A percentile compares a stretch with the other conserved stretches of the same genome.
These are phyloP conservation scores for Clytia hemisphaerica DNA, from an alignment of 30 jellyfish, hydroid and myxozoan genomes.

Conservation along the genomic window DNA sequence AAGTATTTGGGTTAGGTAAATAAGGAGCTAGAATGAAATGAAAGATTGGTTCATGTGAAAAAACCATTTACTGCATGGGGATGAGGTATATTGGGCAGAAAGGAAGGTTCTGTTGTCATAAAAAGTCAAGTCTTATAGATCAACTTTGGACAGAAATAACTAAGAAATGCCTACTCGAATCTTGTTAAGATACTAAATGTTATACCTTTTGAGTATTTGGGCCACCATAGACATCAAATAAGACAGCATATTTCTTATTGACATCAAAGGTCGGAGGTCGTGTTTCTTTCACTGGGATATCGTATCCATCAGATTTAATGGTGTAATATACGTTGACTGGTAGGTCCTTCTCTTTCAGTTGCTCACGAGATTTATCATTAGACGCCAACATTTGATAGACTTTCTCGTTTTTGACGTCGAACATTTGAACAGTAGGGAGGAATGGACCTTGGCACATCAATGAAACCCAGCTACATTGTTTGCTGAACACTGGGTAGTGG, in stretches of 20 bases:
- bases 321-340: constrained; percentile 57
- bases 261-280: constrained; percentile 72
- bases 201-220: constrained; percentile 96
- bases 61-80: too few species aligned
- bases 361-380: constrained; percentile 38
- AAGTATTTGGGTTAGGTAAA: too few species aligned
- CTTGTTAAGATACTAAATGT: too few species aligned
- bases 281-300: constrained; percentile 66
- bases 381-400: background rate
- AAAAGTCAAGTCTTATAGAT: background rate
- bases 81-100: too few species aligned
- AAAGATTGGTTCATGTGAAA: background rate
- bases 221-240: constrained; percentile 97
- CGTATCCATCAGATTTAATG: constrained; percentile 75
- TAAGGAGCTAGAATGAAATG: background rate
- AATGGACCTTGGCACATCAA: constrained; percentile 78
- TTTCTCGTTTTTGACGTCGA: constrained; percentile 27
- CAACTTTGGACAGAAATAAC: background rate
- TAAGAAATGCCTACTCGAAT: constrained; percentile 1
- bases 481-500: constrained; percentile 73
- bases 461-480: constrained; percentile 82
- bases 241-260: constrained; percentile 69
- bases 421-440: constrained; percentile 50
- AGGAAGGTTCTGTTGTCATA: too few species aligned
- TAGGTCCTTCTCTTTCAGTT: constrained; percentile 32